Conservation (phyloP, 2,113 vertebrate genomes). For the Peromyscus polionotus region DNA sequence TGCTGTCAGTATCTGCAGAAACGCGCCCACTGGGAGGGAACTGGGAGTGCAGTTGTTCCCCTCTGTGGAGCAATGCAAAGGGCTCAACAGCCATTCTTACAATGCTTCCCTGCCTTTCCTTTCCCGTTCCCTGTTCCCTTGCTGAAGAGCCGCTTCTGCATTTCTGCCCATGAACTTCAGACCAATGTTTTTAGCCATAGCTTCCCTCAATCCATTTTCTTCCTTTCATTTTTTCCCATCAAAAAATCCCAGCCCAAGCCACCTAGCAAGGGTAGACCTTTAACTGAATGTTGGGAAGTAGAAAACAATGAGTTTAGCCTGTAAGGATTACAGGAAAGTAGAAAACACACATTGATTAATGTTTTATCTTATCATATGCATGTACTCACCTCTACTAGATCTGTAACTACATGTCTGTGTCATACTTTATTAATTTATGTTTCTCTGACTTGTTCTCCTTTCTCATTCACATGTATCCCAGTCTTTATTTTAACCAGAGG, state of each 20-base stretch:
- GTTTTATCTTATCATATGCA: neutral
- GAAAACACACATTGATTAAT: neutral
- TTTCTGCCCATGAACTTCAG: rapidly evolving
- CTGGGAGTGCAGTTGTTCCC: neutral
- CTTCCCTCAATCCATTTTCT: neutral
- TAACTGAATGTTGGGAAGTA: neutral
- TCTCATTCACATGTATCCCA: neutral
- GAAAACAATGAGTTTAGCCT: neutral
- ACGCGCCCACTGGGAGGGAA: neutral
- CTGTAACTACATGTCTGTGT: rapidly evolving
- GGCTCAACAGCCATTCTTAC: neutral
- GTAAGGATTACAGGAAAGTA: neutral
- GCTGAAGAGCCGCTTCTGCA: neutral
- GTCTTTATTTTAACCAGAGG: neutral
- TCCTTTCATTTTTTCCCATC: neutral
- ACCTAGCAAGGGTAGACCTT: neutral
- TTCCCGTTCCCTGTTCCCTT: neutral
- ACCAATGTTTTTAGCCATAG: neutral
- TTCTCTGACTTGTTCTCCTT: neutral
- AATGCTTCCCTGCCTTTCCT: neutral
- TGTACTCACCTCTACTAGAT: neutral
- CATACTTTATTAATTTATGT: neutral
- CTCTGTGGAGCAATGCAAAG: neutral
- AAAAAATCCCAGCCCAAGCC: neutral
- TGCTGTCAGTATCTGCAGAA: neutral